These are phyloP conservation scores for Clarias fuscus DNA, from an alignment of 2,797 vertebrate species.

Conservation along the genomic window DNA sequence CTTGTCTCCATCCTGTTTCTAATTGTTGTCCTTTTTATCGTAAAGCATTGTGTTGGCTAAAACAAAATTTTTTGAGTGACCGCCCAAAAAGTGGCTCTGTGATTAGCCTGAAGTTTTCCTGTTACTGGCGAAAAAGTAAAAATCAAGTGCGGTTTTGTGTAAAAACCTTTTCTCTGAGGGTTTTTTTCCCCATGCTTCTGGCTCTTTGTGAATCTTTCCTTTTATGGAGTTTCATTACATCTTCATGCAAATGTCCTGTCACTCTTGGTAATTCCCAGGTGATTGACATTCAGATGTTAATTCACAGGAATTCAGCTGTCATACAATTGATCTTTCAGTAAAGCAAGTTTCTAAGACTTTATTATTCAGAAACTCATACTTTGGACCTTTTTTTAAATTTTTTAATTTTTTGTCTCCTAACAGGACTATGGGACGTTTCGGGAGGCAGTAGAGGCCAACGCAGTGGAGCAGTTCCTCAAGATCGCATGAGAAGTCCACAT, in stretches of 20 bases:
- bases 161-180: neutral
- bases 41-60: no score
- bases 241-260: neutral
- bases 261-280: neutral
- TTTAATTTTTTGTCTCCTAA: neutral
- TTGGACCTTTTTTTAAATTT: neutral
- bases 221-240: neutral
- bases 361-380: neutral
- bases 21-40: no score
- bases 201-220: neutral
- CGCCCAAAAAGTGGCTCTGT: no score
- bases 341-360: no score
- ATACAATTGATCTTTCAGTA: no score
- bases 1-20: no score
- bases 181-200: neutral
- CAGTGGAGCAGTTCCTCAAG: conserved; percentile 90
- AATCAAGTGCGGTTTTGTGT: no score
- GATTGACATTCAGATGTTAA: neutral
- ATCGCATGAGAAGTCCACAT: conserved; percentile 74
- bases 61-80: no score
- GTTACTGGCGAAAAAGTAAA: no score
- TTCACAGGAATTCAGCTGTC: neutral
- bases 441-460: conserved; percentile 88
- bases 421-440: conserved; percentile 91
- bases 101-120: no score